These are phyloP conservation scores for Pao palembangensis DNA, from an alignment of 2,113 vertebrate genomes.

Conservation along the genomic window DNA sequence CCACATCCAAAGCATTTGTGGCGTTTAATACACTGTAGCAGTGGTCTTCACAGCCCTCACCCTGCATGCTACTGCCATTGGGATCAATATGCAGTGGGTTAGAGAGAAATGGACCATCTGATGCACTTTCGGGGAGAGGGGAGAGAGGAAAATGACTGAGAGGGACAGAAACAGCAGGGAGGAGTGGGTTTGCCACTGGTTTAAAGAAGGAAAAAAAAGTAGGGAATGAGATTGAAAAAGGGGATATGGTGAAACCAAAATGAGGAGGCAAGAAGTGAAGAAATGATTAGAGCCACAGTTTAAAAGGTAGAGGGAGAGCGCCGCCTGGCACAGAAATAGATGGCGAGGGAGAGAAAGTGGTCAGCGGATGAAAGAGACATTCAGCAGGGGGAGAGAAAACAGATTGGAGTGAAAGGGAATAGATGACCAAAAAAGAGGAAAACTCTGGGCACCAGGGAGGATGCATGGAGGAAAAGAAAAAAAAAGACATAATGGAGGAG, in stretches of 20 bases:
- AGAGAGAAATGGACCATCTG: slow-evolving; percentile 74
- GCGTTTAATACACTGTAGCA: slow-evolving; percentile 79
- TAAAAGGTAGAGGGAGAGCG: slow-evolving; percentile 40
- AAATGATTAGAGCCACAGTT: slow-evolving; percentile 58
- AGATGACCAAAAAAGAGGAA: slow-evolving; percentile 67
- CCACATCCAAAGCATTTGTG: slow-evolving; percentile 76
- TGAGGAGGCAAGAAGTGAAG: slow-evolving; percentile 38
- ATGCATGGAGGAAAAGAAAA: slow-evolving; percentile 61
- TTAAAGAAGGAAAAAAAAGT: slow-evolving; percentile 32
- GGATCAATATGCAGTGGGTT: slow-evolving; percentile 76
- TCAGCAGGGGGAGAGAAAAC: slow-evolving; percentile 63
- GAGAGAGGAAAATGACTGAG: slow-evolving; percentile 45
- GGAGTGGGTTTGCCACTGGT: slow-evolving; percentile 40
- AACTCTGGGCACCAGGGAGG: slow-evolving; percentile 64
- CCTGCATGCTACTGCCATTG: slow-evolving; percentile 67
- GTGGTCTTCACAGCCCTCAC: slow-evolving; percentile 65
- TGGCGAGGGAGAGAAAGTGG: slow-evolving; percentile 52
- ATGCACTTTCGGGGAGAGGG: slow-evolving; percentile 67
- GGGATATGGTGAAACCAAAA: slow-evolving; percentile 43
- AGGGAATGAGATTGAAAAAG: slow-evolving; percentile 30
- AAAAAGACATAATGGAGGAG: slow-evolving; percentile 60
- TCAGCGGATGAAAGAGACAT: slow-evolving; percentile 69
- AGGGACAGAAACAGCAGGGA: slow-evolving; percentile 46
- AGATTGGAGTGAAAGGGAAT: slow-evolving; percentile 58
- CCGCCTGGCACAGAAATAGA: slow-evolving; percentile 32